Percentiles rank a stretch among this genome's conserved stretches.
Evolutionary conservation across 2,888 invertebrate species (phyloP).

Genomic region (Endotricha flammealis): DNA sequence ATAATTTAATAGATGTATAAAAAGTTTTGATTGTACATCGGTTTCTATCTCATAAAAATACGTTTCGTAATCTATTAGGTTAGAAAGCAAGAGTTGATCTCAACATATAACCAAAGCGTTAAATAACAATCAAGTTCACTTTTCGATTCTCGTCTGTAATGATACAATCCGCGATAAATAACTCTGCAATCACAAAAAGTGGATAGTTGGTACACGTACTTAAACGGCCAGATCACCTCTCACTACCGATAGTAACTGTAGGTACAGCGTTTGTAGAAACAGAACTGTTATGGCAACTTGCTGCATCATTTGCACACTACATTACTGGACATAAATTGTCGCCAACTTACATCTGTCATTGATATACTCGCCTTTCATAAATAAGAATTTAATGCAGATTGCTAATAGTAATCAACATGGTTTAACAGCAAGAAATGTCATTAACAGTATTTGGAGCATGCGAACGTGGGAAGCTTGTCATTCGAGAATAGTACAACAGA

Average conservation of each 20-base stretch:
- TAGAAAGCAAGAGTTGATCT: slow-evolving; percentile 52
- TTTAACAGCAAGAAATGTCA: slow-evolving; percentile 30
- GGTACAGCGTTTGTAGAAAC: slow-evolving; percentile 27
- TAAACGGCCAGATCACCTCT: slow-evolving; percentile 47
- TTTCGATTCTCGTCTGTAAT: slow-evolving; percentile 52
- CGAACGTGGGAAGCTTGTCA: slow-evolving; percentile 62
- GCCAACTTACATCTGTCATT: slow-evolving; percentile 3
- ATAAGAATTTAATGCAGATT: slow-evolving; percentile 18
- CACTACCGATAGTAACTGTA: slow-evolving; percentile 45
- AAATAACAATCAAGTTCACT: slow-evolving; percentile 45
- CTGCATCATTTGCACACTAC: slow-evolving; percentile 31
- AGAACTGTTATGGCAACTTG: slow-evolving; percentile 35
- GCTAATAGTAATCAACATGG: slow-evolving; percentile 18
- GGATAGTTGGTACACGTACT: slow-evolving; percentile 37
- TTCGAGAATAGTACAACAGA: slow-evolving; percentile 42
- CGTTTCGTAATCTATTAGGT: slow-evolving; percentile 24
- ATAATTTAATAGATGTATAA: slow-evolving; percentile 1
- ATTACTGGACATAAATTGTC: slow-evolving; percentile 15
- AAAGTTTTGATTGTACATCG: slow-evolving; percentile 1
- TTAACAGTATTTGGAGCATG: slow-evolving; percentile 60
- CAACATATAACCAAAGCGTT: slow-evolving; percentile 36
- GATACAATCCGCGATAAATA: slow-evolving; percentile 45
- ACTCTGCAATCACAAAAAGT: slow-evolving; percentile 42
- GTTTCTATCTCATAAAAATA: slow-evolving; percentile 1
- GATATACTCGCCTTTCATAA: slow-evolving; percentile 2